phyloP scores from a whole-genome alignment of 2,888 invertebrate genomes.

The Hydrotaea cyrtoneurina region DNA sequence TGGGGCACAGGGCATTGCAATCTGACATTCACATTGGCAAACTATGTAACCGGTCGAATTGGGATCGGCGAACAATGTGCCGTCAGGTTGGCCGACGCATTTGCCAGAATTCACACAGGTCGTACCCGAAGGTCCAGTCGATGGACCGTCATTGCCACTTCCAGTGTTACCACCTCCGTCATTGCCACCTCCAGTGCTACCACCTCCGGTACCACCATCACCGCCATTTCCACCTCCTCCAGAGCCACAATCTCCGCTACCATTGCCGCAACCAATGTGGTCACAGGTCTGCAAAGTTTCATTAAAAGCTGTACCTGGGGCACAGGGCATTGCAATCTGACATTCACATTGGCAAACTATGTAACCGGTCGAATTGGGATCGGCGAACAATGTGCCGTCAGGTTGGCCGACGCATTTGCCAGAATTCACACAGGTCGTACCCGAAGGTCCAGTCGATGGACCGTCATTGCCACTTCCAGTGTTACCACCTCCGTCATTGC shows the following conservation, averaged over 20 bases:
- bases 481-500: too few relatives aligned
- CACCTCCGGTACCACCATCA: not conserved
- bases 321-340: slow-evolving; percentile 20
- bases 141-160: too few relatives aligned
- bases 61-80: slow-evolving; percentile 35
- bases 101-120: slow-evolving; percentile 39
- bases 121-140: slow-evolving; percentile 70
- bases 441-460: too few relatives aligned
- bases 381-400: slow-evolving; percentile 29
- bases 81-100: slow-evolving; percentile 47
- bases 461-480: too few relatives aligned
- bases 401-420: slow-evolving; percentile 56
- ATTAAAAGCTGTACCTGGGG: slow-evolving; percentile 39
- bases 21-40: slow-evolving; percentile 60
- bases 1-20: slow-evolving; percentile 58
- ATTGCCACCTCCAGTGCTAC: too few relatives aligned
- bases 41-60: slow-evolving; percentile 49
- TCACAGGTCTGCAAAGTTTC: slow-evolving; percentile 60
- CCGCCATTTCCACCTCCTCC: not conserved
- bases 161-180: slow-evolving; percentile 1
- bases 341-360: too few relatives aligned
- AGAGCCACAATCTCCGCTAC: too few relatives aligned
- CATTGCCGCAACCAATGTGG: not conserved
- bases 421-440: slow-evolving; percentile 54
- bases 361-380: slow-evolving; percentile 3